Conservation (phyloP, 2,888 invertebrate species). For the Tetheella fluctuosa region DNA sequence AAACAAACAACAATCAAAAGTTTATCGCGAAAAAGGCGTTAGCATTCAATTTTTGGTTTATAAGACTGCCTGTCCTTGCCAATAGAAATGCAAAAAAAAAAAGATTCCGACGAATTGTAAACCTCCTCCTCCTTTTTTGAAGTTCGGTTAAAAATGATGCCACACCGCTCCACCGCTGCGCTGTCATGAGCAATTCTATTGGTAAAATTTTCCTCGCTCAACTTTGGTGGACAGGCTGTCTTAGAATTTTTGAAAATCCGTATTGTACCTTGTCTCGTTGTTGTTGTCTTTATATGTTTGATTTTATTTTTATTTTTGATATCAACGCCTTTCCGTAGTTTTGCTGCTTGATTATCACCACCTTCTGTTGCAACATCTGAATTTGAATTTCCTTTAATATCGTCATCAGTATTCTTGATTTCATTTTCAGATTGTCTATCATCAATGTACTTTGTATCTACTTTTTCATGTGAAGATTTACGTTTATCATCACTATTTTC, state of each 20-base stretch:
- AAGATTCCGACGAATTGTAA: too few species aligned
- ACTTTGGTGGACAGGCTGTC: too few species aligned
- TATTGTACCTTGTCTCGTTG: not conserved
- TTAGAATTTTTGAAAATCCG: too few species aligned
- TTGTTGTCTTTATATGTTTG: not conserved
- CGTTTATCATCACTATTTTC: not conserved
- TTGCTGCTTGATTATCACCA: not conserved
- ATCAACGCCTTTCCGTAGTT: not conserved
- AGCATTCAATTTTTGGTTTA: not conserved
- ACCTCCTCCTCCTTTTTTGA: too few species aligned
- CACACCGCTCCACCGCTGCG: too few species aligned
- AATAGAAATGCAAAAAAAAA: too few species aligned
- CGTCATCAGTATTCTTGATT: conserved; percentile 23
- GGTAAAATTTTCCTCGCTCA: too few species aligned
- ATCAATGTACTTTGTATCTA: not conserved
- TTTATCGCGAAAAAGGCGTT: not conserved
- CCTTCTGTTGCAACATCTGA: not conserved
- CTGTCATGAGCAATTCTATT: too few species aligned
- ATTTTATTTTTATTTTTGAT: not conserved
- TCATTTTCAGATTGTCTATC: conserved; percentile 28
- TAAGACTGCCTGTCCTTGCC: too few species aligned
- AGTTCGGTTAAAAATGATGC: too few species aligned
- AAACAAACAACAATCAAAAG: not conserved
- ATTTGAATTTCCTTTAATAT: conserved; percentile 4
- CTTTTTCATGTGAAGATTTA: not conserved